These are phyloP conservation scores for Lordiphosa collinella DNA, from an alignment of 1,140 invertebrate genomes.

Conservation along the genomic window DNA sequence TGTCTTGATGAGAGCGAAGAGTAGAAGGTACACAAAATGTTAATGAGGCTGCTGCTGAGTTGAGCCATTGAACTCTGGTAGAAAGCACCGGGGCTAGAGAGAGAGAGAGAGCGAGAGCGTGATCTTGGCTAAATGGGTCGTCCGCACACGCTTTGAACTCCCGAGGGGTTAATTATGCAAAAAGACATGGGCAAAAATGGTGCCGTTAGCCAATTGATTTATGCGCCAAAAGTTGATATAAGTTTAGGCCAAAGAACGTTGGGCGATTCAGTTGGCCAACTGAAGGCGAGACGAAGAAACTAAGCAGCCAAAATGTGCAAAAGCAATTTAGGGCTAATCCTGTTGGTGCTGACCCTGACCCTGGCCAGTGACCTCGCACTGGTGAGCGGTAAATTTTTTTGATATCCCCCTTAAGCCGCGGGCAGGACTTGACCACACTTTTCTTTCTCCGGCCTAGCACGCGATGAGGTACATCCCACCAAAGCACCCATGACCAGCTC, in stretches of 20 bases:
- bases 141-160: slow-evolving; percentile 38
- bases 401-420: background rate
- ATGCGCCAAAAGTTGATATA: slow-evolving; percentile 43
- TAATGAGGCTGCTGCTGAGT: slow-evolving; percentile 27
- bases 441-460: slow-evolving; percentile 3
- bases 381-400: slow-evolving; percentile 78
- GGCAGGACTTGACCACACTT: background rate
- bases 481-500: slow-evolving; percentile 50
- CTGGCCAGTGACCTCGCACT: slow-evolving; percentile 58
- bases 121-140: slow-evolving; percentile 28
- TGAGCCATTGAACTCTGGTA: slow-evolving; percentile 45
- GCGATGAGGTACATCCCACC: slow-evolving; percentile 25
- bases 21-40: background rate
- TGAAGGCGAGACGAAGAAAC: slow-evolving; percentile 17
- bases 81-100: background rate
- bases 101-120: background rate
- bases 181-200: slow-evolving; percentile 10
- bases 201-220: slow-evolving; percentile 39
- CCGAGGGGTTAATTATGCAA: slow-evolving; percentile 45
- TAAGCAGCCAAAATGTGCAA: slow-evolving; percentile 22
- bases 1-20: too few relatives aligned
- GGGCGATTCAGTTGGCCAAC: slow-evolving; percentile 34
- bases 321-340: slow-evolving; percentile 35
- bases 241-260: slow-evolving; percentile 6
- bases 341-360: slow-evolving; percentile 56